A percentile compares a stretch with the other conserved stretches of the same genome.
Conservation (phyloP, 2,797 vertebrate genomes). For the Ficedula albicollis region DNA sequence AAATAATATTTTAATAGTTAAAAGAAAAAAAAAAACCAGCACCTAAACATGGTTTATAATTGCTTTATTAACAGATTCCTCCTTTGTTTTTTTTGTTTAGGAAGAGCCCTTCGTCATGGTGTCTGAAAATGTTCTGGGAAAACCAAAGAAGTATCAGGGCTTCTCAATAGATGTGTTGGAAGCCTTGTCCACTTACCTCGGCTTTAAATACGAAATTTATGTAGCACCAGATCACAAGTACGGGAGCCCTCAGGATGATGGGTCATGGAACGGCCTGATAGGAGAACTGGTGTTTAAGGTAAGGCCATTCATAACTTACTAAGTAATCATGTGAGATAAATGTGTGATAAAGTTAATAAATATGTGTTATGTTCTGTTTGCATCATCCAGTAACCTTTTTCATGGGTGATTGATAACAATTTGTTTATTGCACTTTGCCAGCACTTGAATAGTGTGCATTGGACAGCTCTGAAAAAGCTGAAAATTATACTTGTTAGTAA, state of each 20-base stretch:
- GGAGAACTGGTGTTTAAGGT: conserved; percentile 97
- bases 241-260: conserved; percentile 91
- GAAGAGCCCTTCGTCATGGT: conserved; percentile 99
- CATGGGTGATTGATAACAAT: neutral
- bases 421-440: neutral
- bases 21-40: fast-evolving
- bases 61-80: neutral
- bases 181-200: conserved; percentile 93
- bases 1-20: neutral
- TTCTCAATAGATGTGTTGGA: conserved; percentile 97
- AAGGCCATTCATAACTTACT: conserved; percentile 49
- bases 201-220: conserved; percentile 98
- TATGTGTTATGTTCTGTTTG: fast-evolving
- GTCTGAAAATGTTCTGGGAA: conserved; percentile 96
- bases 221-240: conserved; percentile 96
- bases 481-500: neutral
- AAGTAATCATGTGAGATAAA: neutral
- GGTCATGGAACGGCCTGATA: conserved; percentile 95
- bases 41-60: neutral
- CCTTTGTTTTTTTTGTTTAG: conserved; percentile 72
- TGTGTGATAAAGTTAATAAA: neutral
- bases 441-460: neutral
- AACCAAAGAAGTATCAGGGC: conserved; percentile 97
- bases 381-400: neutral
- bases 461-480: neutral